phyloP scores from a whole-genome alignment of 2,888 invertebrate genomes.

The Polyploca ridens region DNA sequence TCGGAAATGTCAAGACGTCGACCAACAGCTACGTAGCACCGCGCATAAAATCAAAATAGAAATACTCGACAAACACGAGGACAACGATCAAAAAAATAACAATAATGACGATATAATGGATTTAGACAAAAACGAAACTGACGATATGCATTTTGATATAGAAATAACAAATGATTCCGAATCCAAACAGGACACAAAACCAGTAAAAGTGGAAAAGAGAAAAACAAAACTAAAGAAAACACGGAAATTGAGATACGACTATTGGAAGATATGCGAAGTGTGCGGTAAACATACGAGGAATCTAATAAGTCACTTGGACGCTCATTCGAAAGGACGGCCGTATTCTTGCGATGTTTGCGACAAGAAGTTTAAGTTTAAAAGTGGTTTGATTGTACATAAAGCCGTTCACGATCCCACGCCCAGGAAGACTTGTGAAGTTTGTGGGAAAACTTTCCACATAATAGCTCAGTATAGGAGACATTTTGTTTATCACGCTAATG shows the following conservation, averaged over 20 bases:
- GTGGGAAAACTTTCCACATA: constrained; percentile 81
- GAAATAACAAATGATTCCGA: constrained; percentile 26
- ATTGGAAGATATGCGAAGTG: constrained; percentile 77
- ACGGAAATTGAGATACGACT: constrained; percentile 66
- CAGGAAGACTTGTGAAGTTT: constrained; percentile 79
- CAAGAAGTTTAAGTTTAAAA: constrained; percentile 79
- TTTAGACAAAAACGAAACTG: constrained; percentile 28
- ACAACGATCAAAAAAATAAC: constrained; percentile 32
- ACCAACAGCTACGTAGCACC: constrained; percentile 56
- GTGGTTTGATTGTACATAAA: constrained; percentile 74
- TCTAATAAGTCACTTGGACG: constrained; percentile 71
- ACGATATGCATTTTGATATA: constrained; percentile 46
- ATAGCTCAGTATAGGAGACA: constrained; percentile 79
- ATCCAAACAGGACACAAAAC: constrained; percentile 35
- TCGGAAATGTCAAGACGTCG: constrained; percentile 72
- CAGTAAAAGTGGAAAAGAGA: constrained; percentile 21
- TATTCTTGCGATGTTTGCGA: constrained; percentile 77
- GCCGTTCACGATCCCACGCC: constrained; percentile 76
- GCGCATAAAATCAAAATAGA: constrained; percentile 59
- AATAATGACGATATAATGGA: constrained; percentile 28
- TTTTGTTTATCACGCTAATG: constrained; percentile 80
- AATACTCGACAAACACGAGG: constrained; percentile 40
- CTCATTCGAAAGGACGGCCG: constrained; percentile 65
- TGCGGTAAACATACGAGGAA: constrained; percentile 77
- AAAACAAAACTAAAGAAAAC: constrained; percentile 47